Evolutionary conservation across 2,113 vertebrate genomes (phyloP).

Genomic region (Raja brachyura): DNA sequence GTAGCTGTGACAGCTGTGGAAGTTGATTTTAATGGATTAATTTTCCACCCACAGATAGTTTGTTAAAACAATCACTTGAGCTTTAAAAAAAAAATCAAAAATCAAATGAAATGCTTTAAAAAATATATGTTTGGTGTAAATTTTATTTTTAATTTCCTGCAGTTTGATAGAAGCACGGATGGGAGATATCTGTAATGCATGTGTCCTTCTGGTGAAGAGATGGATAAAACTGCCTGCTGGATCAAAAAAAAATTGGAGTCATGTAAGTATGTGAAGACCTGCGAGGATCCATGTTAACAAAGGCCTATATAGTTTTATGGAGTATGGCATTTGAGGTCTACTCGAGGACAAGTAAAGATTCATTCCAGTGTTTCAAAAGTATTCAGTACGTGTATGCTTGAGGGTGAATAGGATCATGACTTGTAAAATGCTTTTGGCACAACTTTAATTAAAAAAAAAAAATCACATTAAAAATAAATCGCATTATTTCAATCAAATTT

Average conservation of each 20-base stretch:
- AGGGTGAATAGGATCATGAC: background rate
- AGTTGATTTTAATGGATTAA: background rate
- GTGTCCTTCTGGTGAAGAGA: constrained; percentile 66
- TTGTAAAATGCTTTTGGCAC: background rate
- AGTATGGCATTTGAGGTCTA: background rate
- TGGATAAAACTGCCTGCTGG: constrained; percentile 69
- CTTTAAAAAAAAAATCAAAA: background rate
- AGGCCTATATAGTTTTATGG: background rate
- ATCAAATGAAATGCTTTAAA: background rate
- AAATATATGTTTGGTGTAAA: background rate
- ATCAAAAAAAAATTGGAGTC: constrained; percentile 72
- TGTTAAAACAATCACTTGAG: background rate
- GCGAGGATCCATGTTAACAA: background rate
- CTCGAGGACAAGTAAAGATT: background rate
- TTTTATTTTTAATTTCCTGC: background rate
- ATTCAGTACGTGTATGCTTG: background rate
- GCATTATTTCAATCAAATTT: background rate
- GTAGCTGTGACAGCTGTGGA: background rate
- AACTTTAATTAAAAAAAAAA: too few species aligned
- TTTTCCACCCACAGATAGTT: background rate
- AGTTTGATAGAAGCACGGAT: constrained; percentile 64
- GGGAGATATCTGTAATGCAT: constrained; percentile 71
- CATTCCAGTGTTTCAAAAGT: background rate
- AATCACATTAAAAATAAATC: background rate
- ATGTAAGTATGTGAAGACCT: constrained; percentile 52